Evolutionary conservation across 2,113 vertebrate genomes (phyloP), one percentile per base, ranked within the genome.

Genomic region (Turdus rufiventris): DNA sequence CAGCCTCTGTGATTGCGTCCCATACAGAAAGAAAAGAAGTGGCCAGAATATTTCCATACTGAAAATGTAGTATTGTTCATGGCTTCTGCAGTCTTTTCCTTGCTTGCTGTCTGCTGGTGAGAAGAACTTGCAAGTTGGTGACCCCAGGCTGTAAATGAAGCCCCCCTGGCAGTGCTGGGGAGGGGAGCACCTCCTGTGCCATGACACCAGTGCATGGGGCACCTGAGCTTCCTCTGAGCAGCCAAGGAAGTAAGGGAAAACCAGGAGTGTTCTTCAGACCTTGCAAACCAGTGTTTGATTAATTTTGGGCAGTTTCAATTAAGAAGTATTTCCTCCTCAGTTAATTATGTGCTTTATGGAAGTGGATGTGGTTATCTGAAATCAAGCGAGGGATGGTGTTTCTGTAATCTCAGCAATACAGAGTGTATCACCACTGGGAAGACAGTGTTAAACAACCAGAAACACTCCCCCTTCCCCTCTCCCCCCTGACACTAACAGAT

Each of bases 311-410:
- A 1, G 8, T 47, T 95, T 95, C 93, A 95, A 95, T 95, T 71
- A 85, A 82, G 40, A 93, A 79, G 19, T 51, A 70, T 73, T 82
- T 45, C 21, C 51, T 83, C 47, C 28, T 86, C 62, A 61, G 40
- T 90, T 93, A 91, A 85, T 90, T 81, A 67, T 12, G 10, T 77
- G n/a, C 62, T 96, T 93, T 91, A 92, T 74, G 71, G 56, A 85
- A 94, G 50, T 51, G 21, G 40, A 84, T 86, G 42, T 57, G 29
- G 50, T 74, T 96, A 85, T 82, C 77, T 92, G 85, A 93, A 92
- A 86, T 83, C 56, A 65, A 88, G 12, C 6, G 58, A 66, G 28
- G 67, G 60, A 60, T 78, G 40, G 11, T 78, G 53, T 74, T 92
- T 88, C 71, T 85, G 70, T 83, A 34, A 54, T 88, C 50, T 91